Conservation (phyloP, 2,797 vertebrate species). For the Leptodactylus fallax region DNA sequence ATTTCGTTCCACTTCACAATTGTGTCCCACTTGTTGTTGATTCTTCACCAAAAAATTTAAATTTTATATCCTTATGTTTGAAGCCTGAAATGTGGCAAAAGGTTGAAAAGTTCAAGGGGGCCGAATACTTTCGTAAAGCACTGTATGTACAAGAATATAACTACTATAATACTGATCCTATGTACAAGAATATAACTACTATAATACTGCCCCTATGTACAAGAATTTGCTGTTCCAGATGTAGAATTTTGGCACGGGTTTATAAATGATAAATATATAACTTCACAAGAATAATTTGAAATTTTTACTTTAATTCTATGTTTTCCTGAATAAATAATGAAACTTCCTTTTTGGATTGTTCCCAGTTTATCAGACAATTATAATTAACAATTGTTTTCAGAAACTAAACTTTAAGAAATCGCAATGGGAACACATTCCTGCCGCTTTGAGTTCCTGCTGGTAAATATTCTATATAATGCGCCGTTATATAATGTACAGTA, state of each 20-base stretch:
- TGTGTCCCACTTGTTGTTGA: no score
- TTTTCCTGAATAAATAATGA: neutral
- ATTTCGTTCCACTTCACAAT: no score
- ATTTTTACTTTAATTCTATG: neutral
- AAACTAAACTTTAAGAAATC: neutral
- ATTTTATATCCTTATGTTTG: no score
- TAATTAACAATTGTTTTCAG: slow-evolving; percentile 9
- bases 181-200: neutral
- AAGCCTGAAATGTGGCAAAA: no score
- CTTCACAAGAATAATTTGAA: neutral
- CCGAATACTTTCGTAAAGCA: no score
- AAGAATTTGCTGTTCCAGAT: neutral
- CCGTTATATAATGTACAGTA: neutral
- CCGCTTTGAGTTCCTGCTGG: neutral
- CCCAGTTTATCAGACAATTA: neutral
- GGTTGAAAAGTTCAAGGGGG: no score
- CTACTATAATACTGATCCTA: neutral
- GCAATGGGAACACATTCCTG: neutral
- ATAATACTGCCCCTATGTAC: no score
- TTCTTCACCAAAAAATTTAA: no score
- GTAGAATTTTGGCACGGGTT: neutral
- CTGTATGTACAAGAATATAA: neutral
- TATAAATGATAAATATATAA: neutral
- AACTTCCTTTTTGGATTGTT: neutral
- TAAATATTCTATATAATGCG: neutral